phyloP scores from a whole-genome alignment of 2,113 vertebrate species.

The Limanda limanda region DNA sequence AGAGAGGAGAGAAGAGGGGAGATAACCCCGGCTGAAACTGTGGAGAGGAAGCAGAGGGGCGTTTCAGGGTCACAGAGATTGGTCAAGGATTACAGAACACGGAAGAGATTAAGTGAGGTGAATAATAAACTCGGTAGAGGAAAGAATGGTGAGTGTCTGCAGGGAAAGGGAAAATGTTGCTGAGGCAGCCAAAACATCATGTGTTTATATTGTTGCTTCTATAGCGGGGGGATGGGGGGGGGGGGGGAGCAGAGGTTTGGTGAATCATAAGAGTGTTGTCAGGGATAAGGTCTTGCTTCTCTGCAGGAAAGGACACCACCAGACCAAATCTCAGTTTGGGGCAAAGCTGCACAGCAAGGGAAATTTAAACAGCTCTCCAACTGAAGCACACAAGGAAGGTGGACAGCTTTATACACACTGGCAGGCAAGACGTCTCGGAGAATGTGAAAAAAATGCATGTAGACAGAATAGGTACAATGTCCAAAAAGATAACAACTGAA shows the following conservation, averaged over 20 bases:
- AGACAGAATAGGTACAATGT: not conserved
- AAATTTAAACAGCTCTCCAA: not conserved
- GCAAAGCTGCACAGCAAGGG: not conserved
- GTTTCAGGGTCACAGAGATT: constrained; percentile 2
- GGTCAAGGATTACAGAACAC: constrained; percentile 29
- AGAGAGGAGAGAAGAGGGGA: constrained; percentile 1
- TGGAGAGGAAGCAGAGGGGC: not conserved
- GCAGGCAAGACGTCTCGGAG: not conserved
- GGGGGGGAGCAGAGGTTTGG: not conserved
- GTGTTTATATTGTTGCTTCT: not conserved
- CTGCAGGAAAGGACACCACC: not conserved
- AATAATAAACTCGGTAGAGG: constrained; percentile 14
- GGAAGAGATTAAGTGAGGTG: constrained; percentile 29
- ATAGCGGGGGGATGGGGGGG: too few relatives aligned
- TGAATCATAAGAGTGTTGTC: not conserved
- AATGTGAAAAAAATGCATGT: not conserved
- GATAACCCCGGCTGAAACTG: constrained; percentile 12
- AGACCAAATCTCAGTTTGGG: constrained; percentile 12
- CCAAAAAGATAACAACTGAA: not conserved
- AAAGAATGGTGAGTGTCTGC: not conserved
- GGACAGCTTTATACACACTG: not conserved
- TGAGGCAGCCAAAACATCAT: not conserved
- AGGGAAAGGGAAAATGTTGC: not conserved
- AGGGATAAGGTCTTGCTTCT: constrained; percentile 15
- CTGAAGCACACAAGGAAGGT: not conserved